Conservation (phyloP, 2,888 invertebrate species). For the Agriopis marginaria region DNA sequence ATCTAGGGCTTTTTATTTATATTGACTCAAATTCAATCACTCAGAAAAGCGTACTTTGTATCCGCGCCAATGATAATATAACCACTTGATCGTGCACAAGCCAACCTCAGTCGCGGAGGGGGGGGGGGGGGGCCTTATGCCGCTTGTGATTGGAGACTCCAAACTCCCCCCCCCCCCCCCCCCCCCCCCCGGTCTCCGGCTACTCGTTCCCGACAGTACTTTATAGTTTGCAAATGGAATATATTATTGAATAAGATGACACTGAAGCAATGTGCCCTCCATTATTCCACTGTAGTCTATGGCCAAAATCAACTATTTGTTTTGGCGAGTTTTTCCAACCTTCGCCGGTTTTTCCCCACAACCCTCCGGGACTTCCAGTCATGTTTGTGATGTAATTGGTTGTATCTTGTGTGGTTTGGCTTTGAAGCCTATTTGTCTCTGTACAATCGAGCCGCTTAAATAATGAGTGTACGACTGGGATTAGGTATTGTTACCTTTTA, state of each 20-base stretch:
- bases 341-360: constrained; percentile 21
- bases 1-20: too few relatives aligned
- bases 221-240: background rate
- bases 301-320: constrained; percentile 42
- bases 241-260: background rate
- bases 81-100: too few relatives aligned
- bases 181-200: too few relatives aligned
- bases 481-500: constrained; percentile 11
- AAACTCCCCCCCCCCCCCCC: too few relatives aligned
- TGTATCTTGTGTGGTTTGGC: constrained; percentile 12
- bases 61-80: too few relatives aligned
- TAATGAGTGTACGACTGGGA: constrained; percentile 5
- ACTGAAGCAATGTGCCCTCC: background rate
- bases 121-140: too few relatives aligned
- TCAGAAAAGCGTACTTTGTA: too few relatives aligned
- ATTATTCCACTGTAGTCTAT: background rate
- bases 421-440: constrained; percentile 11
- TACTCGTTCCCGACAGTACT: too few relatives aligned
- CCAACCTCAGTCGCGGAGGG: too few relatives aligned
- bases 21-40: too few relatives aligned
- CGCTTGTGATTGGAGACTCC: too few relatives aligned
- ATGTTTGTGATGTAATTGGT: constrained; percentile 19
- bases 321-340: constrained; percentile 24
- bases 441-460: constrained; percentile 7
- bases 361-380: constrained; percentile 9